These are phyloP conservation scores for Astreopora myriophthalma DNA, from an alignment of 64 coral and sea anemone genomes.

Conservation along the genomic window DNA sequence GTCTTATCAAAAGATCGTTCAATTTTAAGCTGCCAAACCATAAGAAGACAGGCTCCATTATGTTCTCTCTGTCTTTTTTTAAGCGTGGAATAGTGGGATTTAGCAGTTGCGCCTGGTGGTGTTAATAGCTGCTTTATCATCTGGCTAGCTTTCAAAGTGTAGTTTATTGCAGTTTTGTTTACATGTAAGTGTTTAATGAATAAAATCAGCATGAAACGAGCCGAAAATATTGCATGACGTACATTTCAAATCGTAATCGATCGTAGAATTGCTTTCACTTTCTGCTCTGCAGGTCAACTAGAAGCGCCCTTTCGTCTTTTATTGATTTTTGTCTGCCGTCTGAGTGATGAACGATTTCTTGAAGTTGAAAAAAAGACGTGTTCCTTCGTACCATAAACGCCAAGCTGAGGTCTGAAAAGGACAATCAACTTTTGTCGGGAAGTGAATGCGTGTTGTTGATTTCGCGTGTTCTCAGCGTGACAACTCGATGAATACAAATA, in stretches of 20 bases:
- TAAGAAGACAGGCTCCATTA: background rate
- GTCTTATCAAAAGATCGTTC: background rate
- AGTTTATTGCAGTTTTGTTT: background rate
- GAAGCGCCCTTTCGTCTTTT: too few species aligned
- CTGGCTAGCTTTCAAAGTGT: too few species aligned
- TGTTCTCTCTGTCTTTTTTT: too few species aligned
- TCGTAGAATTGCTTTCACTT: background rate
- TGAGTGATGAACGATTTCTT: too few species aligned
- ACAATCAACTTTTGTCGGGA: background rate
- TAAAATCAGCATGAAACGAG: background rate
- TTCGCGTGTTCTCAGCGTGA: background rate
- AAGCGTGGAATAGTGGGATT: background rate
- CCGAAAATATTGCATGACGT: background rate
- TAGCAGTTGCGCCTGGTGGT: too few species aligned
- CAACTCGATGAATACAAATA: background rate
- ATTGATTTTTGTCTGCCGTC: too few species aligned
- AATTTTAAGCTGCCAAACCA: background rate
- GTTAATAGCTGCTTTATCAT: too few species aligned
- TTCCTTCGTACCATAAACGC: too few species aligned
- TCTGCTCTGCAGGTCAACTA: too few species aligned
- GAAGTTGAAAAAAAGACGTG: too few species aligned
- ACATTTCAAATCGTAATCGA: background rate
- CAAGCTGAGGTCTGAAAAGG: too few species aligned
- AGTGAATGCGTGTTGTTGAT: background rate
- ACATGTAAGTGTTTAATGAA: background rate